Evolutionary conservation across 2,797 vertebrate genomes (phyloP), one percentile per base, ranked within the genome.

Genomic region (Coendou prehensilis): DNA sequence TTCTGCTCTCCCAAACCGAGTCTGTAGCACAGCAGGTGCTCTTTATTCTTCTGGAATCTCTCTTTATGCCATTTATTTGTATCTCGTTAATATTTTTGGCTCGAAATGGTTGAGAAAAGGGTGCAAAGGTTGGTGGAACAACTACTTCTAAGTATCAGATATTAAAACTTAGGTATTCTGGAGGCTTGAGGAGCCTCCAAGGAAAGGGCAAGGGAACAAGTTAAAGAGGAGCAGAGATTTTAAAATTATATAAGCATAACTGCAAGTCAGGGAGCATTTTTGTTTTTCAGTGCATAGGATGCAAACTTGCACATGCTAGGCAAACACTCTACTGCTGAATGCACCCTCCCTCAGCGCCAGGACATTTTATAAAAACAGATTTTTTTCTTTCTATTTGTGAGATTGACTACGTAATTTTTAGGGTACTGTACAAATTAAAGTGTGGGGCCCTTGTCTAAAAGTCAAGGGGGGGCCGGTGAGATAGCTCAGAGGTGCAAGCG

Each of bases 101-200:
- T 85, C 67, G 71, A 52, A 63, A 82, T 59, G 41, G 10, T 47
- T 57, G 82, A 69, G 41, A 52, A 52, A 54, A 41, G 0, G 11
- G 20, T 61, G 1, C 47, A 45, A 45, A 1, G 76, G 15, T 52
- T 7, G 30, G 50, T 28, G 52, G 18, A 88, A 18, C 15, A 45
- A 85, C 26, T 75, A 18, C 67, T 95, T 82, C 63, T 26, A 63
- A 89, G 37, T 13, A 23, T 83, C 20, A 2, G 15, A 54, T 50
- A n/a, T 47, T 85, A 85, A 94, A 88, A 67, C 30, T 67, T 57
- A 88, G 83, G 52, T 71, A 85, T 80, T 64, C 33, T 45, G n/a
- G 76, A 90, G 69, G 30, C 26, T 87, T 61, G 89, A 87, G 23
- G 41, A 80, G 13, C 76, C 82, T 87, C 87, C 26, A 50, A 52